Evolutionary conservation across 37 sponge, comb jelly and placozoan species (phyloP).

Genomic region (Oscarella lobularis): DNA sequence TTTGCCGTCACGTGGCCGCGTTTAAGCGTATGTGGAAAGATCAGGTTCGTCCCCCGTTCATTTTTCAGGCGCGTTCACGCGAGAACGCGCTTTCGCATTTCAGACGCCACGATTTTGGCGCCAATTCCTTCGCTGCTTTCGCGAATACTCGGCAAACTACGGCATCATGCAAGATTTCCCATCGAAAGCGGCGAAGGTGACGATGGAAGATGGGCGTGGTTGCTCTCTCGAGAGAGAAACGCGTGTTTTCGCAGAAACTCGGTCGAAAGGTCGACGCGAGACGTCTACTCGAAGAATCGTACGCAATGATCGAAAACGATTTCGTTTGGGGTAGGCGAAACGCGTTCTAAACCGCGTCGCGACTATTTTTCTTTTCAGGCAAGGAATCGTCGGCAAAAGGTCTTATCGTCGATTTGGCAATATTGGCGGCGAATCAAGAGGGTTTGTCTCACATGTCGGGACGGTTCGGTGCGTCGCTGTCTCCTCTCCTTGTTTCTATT

Average conservation of each 20-base stretch:
- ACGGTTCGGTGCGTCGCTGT: not conserved
- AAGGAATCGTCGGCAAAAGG: constrained; percentile 35
- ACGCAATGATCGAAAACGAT: too few relatives aligned
- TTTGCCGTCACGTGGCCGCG: constrained; percentile 37
- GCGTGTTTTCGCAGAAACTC: too few relatives aligned
- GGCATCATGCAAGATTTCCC: constrained; percentile 51
- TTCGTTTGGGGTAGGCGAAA: too few relatives aligned
- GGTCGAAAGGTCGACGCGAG: too few relatives aligned
- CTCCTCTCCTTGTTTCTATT: constrained; percentile 2
- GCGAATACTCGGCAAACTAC: constrained; percentile 36
- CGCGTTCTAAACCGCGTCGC: too few relatives aligned
- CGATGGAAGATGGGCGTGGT: too few relatives aligned
- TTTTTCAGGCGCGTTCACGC: too few relatives aligned
- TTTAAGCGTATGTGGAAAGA: constrained; percentile 68
- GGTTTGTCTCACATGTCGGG: not conserved
- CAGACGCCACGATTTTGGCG: constrained; percentile 37
- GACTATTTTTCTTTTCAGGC: constrained; percentile 12
- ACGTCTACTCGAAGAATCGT: too few relatives aligned
- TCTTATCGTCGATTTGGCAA: constrained; percentile 29
- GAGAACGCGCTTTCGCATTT: too few relatives aligned
- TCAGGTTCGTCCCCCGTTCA: constrained; percentile 24
- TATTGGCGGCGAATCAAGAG: constrained; percentile 39
- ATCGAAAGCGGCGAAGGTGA: constrained; percentile 8
- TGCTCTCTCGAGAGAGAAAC: too few relatives aligned
- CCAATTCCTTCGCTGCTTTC: constrained; percentile 28